Evolutionary conservation across 2,113 vertebrate species (phyloP).

Genomic region (Nanger granti): DNA sequence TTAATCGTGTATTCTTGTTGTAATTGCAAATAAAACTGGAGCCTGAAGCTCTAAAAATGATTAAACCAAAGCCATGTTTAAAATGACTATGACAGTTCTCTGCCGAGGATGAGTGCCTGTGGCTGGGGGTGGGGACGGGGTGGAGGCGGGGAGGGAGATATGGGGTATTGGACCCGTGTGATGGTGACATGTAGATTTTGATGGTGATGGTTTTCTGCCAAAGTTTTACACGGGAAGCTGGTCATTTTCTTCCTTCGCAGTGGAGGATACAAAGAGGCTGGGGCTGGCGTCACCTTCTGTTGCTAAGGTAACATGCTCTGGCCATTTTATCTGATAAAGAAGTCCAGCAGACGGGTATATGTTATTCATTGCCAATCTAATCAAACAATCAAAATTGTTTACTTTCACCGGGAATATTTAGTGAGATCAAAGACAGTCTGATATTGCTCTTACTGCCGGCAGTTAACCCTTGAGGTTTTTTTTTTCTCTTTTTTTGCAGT

Average conservation of each 20-base stretch:
- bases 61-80: slow-evolving; percentile 21
- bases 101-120: not conserved
- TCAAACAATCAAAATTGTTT: slow-evolving; percentile 83
- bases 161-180: slow-evolving; percentile 40
- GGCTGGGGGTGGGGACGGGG: not conserved
- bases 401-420: slow-evolving; percentile 77
- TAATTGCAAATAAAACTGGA: slow-evolving; percentile 30
- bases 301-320: slow-evolving; percentile 85
- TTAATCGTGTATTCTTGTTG: slow-evolving; percentile 51
- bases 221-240: slow-evolving; percentile 76
- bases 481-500: slow-evolving; percentile 58
- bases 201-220: slow-evolving; percentile 55
- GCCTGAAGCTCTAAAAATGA: slow-evolving; percentile 58
- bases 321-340: slow-evolving; percentile 83
- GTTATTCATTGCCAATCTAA: slow-evolving; percentile 82
- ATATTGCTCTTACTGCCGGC: slow-evolving; percentile 63
- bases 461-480: slow-evolving; percentile 7
- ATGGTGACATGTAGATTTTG: slow-evolving; percentile 50
- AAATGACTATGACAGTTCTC: slow-evolving; percentile 47
- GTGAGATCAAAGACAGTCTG: slow-evolving; percentile 75
- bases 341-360: slow-evolving; percentile 80
- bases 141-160: not conserved
- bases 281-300: slow-evolving; percentile 82
- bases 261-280: slow-evolving; percentile 72
- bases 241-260: slow-evolving; percentile 73